Base-by-base conservation (phyloP, 2,888 invertebrate genomes). In the Calephelis perditalis region DNA sequence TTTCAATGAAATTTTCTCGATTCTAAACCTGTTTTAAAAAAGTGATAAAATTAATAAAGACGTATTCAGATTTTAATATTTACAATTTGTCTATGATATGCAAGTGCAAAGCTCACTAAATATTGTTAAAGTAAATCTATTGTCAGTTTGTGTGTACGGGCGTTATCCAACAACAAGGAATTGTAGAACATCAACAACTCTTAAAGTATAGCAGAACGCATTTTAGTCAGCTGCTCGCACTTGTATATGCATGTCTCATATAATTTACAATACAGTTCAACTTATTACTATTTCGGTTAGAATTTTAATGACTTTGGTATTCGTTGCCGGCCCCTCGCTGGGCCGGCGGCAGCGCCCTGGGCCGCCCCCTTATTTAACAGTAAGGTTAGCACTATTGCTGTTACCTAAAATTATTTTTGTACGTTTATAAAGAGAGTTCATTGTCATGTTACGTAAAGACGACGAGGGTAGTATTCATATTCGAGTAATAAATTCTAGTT, bases 41-140 rank as follows among this genome's bases (percentile, higher is more conserved):
- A 68, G 26, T 26, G 26, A 26, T 26, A 73, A 72, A 76, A 70
- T 69, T 40, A 40, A 74, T 67, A 78, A 74, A 77, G 77, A 77
- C 70, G 74, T 78, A 74, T 74, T 75, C 73, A 72, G 71, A 71
- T 72, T 78, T 75, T 69, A 73, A 73, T 87, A 88, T 88, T 85
- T 88, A 87, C 88, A 89, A 72, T 76, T 78, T 76, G 72, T 71
- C 72, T 79, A 86, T 90, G 90, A 90, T 90, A 90, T 90, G 90
- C 90, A 89, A 90, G 87, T 88, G 90, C 90, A 88, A 89, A 90
- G 90, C 90, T 90, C 90, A 86, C 90, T 90, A 89, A 87, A 85
- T 80, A 82, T 79, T 79, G 76, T 83, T 79, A 71, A 70, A 73
- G 69, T 73, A 72, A 56, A 67, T 70, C 76, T 78, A 78, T 77